Base-by-base conservation (phyloP, 2,797 vertebrate genomes). In the Alcedo quadribrachys region DNA sequence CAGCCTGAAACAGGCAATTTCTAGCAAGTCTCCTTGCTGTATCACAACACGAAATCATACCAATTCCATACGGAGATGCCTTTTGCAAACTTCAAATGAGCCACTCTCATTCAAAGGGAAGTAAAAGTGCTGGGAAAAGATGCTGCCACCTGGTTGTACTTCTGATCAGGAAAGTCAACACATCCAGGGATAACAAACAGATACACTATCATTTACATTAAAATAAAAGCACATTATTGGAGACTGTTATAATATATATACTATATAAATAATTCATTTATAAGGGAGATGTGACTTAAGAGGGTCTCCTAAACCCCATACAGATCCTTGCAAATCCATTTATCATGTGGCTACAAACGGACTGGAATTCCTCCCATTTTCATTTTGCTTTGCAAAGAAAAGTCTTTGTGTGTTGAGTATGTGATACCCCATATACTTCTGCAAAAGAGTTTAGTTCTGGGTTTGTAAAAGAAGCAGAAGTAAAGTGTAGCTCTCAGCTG, bases 1-100 rank as follows among this genome's bases (percentile, higher is more conserved):
- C 97, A 97, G 96, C 95, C 97, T 96, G 96, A 96, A 97, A 97
- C 94, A 77, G 96, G 97, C 97, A 96, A 97, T 97, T 97, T 96
- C 96, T 96, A 97, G 96, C 96, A 96, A 97, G 94, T 83, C 78
- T 97, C 89, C 93, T 92, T 88, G 94, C 95, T 96, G 92, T 93
- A 96, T 92, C 96, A 77, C 93, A 96, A 96, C 94, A 96, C 40
- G 92, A 91, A 96, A 95, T 96, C 92, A 92, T 96, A 94, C 90
- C 90, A 95, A 96, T 95, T 96, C 95, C 95, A 93, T 95, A 87
- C 17, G 62, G 95, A 94, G 81, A 75, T 78, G 93, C 75, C 93
- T 97, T 95, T 97, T 90, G 93, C 94, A 90, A 96, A 92, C 95
- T 97, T 96, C 94, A 97, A 95, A 93, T 76, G 85, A 97, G 92